Evolutionary conservation across 2,888 invertebrate species (phyloP).

Genomic region (Agriopis aurantiaria): DNA sequence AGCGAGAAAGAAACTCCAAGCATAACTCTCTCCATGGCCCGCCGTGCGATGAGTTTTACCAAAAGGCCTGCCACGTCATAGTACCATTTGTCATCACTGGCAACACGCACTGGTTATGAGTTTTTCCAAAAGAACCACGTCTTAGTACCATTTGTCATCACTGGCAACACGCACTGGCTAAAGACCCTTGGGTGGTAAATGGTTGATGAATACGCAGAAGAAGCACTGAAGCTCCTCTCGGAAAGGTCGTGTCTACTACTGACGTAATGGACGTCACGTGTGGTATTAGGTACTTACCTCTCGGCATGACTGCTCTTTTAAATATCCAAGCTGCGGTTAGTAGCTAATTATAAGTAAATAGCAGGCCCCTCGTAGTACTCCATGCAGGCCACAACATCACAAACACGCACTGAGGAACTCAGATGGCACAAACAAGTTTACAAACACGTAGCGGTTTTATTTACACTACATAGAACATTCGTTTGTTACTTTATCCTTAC

Average conservation of each 20-base stretch:
- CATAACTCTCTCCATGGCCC: no score
- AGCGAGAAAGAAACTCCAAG: no score
- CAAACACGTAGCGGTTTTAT: conserved; percentile 49
- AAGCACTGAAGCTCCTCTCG: background rate
- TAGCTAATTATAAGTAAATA: conserved; percentile 59
- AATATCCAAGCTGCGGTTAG: conserved; percentile 59
- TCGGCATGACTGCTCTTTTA: conserved; percentile 67
- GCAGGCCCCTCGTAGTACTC: conserved; percentile 55
- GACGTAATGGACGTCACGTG: no score
- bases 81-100: no score
- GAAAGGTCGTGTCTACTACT: background rate
- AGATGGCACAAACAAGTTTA: conserved; percentile 50
- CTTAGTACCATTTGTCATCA: no score
- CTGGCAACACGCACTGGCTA: no score
- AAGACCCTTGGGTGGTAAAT: no score
- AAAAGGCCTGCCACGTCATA: no score
- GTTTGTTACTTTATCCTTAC: conserved; percentile 51
- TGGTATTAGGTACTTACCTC: conserved; percentile 62
- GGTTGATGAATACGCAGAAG: background rate
- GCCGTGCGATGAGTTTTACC: no score
- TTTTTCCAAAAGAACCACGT: no score
- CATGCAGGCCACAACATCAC: conserved; percentile 69
- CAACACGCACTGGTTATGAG: no score
- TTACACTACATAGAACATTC: conserved; percentile 41
- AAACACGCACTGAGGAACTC: conserved; percentile 56